Percentiles rank a stretch among this genome's conserved stretches.
These are phyloP conservation scores for Argentina silus DNA, from an alignment of 2,797 vertebrate species.

Conservation along the genomic window DNA sequence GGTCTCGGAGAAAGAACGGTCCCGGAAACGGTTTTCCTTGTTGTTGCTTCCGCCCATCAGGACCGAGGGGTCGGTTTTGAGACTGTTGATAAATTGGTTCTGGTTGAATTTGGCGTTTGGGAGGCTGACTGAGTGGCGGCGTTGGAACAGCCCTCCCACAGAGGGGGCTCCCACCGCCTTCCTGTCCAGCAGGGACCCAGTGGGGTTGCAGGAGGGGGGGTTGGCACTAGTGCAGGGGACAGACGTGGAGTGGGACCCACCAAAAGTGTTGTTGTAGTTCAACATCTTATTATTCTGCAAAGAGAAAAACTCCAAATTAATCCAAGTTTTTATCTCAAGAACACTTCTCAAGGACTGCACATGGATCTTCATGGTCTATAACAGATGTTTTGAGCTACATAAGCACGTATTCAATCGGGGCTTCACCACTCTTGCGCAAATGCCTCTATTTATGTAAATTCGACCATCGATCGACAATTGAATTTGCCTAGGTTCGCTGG, in stretches of 20 bases:
- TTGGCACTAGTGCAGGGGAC: conserved; percentile 46
- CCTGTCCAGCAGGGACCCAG: conserved; percentile 86
- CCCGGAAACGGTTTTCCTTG: conserved; percentile 84
- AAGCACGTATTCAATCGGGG: no score
- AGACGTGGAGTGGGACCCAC: conserved; percentile 59
- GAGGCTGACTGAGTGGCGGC: conserved; percentile 84
- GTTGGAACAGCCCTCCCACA: conserved; percentile 73
- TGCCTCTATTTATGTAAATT: no score
- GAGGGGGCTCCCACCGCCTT: conserved; percentile 84
- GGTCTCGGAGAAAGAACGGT: conserved; percentile 85
- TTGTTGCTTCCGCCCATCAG: conserved; percentile 70
- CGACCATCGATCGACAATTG: no score
- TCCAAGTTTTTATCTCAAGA: no score
- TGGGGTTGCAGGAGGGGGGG: conserved; percentile 66
- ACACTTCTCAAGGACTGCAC: no score
- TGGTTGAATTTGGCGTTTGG: conserved; percentile 80
- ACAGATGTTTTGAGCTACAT: no score
- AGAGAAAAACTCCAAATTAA: neutral
- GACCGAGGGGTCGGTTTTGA: conserved; percentile 71
- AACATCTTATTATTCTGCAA: conserved; percentile 84
- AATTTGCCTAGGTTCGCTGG: no score
- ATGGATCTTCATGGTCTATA: neutral
- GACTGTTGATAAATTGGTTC: conserved; percentile 80
- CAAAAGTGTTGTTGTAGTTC: conserved; percentile 71
- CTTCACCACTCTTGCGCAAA: no score